Evolutionary conservation across 2,113 vertebrate genomes (phyloP).

Genomic region (Varanus komodoensis): DNA sequence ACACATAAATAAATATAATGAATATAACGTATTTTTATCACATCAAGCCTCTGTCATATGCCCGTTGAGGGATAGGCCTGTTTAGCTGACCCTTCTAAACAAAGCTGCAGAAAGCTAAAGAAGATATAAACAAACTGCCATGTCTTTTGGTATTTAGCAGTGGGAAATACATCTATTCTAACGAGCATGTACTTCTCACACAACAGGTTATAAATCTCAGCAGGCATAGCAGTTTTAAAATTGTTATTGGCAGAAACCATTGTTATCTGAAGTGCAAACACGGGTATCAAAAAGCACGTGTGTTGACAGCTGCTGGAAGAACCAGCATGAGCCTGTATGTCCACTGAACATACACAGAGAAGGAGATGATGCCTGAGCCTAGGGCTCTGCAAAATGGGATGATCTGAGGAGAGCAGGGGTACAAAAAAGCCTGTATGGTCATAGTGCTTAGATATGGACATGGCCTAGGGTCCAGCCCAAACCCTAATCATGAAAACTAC

Average conservation of each 20-base stretch:
- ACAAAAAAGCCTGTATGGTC: not conserved
- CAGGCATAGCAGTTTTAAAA: constrained; percentile 7
- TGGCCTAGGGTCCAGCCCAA: not conserved
- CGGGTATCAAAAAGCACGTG: constrained; percentile 14
- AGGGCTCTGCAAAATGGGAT: not conserved
- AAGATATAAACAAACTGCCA: not conserved
- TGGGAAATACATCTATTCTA: not conserved
- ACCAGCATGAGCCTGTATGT: not conserved
- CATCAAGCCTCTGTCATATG: not conserved
- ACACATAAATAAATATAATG: not conserved
- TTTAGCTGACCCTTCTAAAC: not conserved
- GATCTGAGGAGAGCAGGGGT: not conserved
- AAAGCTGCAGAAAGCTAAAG: not conserved
- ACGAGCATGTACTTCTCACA: constrained; percentile 14
- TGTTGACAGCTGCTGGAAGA: not conserved
- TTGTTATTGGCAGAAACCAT: constrained; percentile 20
- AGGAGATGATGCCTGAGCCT: not conserved
- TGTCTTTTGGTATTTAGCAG: not conserved
- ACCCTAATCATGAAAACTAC: not conserved
- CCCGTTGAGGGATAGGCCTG: not conserved
- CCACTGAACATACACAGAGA: not conserved
- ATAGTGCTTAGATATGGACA: not conserved
- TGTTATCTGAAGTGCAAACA: constrained; percentile 15
- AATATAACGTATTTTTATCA: not conserved
- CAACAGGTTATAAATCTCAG: constrained; percentile 28